A percentile compares a stretch with the other conserved stretches of the same genome.
Evolutionary conservation across 2,888 invertebrate genomes (phyloP).

Genomic region (Onthophagus sagittarius): DNA sequence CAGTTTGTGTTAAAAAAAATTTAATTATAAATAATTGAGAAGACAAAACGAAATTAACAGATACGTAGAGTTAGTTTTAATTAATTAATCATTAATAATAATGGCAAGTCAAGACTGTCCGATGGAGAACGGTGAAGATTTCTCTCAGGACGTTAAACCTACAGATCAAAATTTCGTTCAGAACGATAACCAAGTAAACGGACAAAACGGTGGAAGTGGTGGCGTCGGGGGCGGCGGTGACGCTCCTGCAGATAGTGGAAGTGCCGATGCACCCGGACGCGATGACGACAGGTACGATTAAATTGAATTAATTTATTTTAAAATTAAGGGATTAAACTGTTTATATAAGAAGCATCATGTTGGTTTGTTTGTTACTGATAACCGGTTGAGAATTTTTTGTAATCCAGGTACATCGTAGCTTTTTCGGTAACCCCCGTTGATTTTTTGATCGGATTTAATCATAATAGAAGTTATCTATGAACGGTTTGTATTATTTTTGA

Average conservation of each 20-base stretch:
- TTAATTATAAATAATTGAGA: neutral
- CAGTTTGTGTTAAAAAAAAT: constrained; percentile 22
- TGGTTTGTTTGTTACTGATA: constrained; percentile 19
- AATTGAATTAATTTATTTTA: constrained; percentile 8
- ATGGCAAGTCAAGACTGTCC: constrained; percentile 63
- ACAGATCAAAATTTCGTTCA: constrained; percentile 61
- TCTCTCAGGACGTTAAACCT: constrained; percentile 68
- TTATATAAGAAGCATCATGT: constrained; percentile 12
- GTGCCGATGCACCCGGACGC: constrained; percentile 71
- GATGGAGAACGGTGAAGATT: constrained; percentile 76
- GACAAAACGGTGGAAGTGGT: constrained; percentile 57
- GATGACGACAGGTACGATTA: constrained; percentile 73
- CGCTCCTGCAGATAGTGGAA: constrained; percentile 64
- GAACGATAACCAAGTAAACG: constrained; percentile 45
- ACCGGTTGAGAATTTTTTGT: constrained; percentile 20
- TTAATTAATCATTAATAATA: constrained; percentile 8
- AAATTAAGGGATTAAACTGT: neutral
- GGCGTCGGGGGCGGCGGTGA: constrained; percentile 55
- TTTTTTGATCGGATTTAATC: constrained; percentile 1
- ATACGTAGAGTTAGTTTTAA: constrained; percentile 13
- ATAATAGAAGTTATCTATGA: constrained; percentile 1
- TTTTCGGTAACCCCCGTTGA: neutral
- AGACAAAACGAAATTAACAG: neutral
- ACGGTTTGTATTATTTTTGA: constrained; percentile 25
- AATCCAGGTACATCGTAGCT: constrained; percentile 26